Percentiles rank a stretch among this genome's conserved stretches.
These are phyloP conservation scores for Gallinago nigripennis DNA, from an alignment of 2,797 vertebrate genomes.

Conservation along the genomic window DNA sequence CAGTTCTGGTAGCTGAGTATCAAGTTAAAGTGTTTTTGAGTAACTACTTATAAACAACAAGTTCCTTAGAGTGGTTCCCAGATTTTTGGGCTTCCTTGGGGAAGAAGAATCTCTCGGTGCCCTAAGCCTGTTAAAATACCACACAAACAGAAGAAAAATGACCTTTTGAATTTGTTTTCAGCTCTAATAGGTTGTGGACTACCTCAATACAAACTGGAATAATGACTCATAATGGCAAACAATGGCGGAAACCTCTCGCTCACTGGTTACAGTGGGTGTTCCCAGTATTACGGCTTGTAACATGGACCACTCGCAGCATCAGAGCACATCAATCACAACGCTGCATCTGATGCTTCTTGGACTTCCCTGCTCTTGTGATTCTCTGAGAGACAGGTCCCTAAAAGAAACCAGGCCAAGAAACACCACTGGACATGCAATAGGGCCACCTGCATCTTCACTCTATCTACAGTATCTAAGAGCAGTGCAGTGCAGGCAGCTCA, in stretches of 20 bases:
- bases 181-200: background rate
- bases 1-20: background rate
- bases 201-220: background rate
- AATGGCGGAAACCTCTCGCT: background rate
- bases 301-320: fast-evolving
- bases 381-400: background rate
- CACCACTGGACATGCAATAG: background rate
- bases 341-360: background rate
- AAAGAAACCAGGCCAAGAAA: background rate
- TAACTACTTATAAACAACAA: background rate
- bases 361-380: background rate
- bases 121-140: background rate
- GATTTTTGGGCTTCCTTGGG: background rate
- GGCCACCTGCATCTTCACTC: background rate
- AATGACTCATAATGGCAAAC: background rate
- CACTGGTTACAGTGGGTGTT: background rate
- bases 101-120: background rate
- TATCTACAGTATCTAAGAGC: background rate
- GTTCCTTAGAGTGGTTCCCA: background rate
- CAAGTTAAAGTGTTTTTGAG: background rate
- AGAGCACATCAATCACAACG: fast-evolving
- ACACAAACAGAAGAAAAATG: background rate
- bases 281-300: background rate
- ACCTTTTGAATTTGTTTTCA: background rate
- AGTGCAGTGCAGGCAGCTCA: background rate